Conservation (phyloP, 2,797 vertebrate species). For the Xiphophorus birchmanni region DNA sequence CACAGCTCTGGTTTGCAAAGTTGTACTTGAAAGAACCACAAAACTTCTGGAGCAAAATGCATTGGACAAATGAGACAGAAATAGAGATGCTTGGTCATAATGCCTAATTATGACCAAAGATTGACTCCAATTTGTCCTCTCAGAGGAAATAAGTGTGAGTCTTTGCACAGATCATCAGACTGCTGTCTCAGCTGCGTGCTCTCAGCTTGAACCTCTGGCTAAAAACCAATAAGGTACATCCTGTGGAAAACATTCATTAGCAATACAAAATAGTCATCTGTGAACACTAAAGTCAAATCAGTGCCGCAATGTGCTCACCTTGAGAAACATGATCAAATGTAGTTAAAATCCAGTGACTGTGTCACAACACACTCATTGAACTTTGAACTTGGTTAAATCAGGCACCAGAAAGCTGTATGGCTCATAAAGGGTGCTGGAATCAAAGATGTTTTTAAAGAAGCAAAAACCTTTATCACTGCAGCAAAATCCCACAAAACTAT, state of each 20-base stretch:
- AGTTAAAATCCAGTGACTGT: constrained; percentile 51
- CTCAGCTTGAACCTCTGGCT: constrained; percentile 42
- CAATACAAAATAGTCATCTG: constrained; percentile 45
- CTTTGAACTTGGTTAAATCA: constrained; percentile 4
- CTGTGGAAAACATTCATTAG: constrained; percentile 57
- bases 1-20: not conserved
- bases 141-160: constrained; percentile 65
- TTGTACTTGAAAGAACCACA: not conserved
- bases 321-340: constrained; percentile 63
- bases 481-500: constrained; percentile 51
- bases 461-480: constrained; percentile 10
- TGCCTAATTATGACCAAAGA: constrained; percentile 27
- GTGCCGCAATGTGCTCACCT: constrained; percentile 48
- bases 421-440: not conserved
- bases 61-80: not conserved
- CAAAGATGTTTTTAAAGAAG: constrained; percentile 16
- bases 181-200: constrained; percentile 47
- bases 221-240: constrained; percentile 50
- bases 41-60: not conserved
- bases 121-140: constrained; percentile 34
- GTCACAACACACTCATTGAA: constrained; percentile 44
- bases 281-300: constrained; percentile 73
- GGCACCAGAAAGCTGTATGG: not conserved
- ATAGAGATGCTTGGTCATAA: constrained; percentile 6
- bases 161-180: constrained; percentile 39